Percentiles rank a stretch among this genome's conserved stretches.
Evolutionary conservation across 2,113 vertebrate genomes (phyloP).

Genomic region (Notothenia rossii): DNA sequence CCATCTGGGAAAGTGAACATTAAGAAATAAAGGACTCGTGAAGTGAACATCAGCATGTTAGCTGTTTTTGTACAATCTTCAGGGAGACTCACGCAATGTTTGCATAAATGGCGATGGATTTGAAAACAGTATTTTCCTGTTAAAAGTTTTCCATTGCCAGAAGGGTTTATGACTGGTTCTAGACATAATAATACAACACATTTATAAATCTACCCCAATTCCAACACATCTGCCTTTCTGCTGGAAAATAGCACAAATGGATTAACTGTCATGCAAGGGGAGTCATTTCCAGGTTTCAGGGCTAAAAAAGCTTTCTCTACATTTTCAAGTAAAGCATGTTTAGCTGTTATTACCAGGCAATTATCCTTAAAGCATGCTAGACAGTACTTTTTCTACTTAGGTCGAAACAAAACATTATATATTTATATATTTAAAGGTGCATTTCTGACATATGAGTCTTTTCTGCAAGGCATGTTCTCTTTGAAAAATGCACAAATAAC

Average conservation of each 20-base stretch:
- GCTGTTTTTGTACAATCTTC: constrained; percentile 26
- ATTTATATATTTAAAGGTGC: too few relatives aligned
- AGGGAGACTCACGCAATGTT: constrained; percentile 19
- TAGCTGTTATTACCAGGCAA: too few relatives aligned
- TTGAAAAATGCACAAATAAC: neutral
- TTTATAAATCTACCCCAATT: too few relatives aligned
- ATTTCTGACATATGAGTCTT: neutral
- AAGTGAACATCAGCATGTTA: constrained; percentile 44
- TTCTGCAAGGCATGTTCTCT: neutral
- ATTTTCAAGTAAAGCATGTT: too few relatives aligned
- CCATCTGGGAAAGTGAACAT: constrained; percentile 65
- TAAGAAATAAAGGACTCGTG: constrained; percentile 41
- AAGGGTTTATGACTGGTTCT: neutral
- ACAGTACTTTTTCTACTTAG: too few relatives aligned
- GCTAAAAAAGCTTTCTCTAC: too few relatives aligned
- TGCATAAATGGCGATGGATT: neutral
- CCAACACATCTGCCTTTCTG: too few relatives aligned
- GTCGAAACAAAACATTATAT: too few relatives aligned
- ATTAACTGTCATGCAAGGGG: neutral
- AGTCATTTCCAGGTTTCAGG: neutral
- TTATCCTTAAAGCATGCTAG: too few relatives aligned
- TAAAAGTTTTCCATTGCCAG: neutral
- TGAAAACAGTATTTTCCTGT: constrained; percentile 11
- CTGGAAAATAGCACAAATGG: too few relatives aligned
- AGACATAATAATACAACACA: too few relatives aligned